Conservation (phyloP, 2,888 invertebrate genomes). For the Gnatocerus cornutus region DNA sequence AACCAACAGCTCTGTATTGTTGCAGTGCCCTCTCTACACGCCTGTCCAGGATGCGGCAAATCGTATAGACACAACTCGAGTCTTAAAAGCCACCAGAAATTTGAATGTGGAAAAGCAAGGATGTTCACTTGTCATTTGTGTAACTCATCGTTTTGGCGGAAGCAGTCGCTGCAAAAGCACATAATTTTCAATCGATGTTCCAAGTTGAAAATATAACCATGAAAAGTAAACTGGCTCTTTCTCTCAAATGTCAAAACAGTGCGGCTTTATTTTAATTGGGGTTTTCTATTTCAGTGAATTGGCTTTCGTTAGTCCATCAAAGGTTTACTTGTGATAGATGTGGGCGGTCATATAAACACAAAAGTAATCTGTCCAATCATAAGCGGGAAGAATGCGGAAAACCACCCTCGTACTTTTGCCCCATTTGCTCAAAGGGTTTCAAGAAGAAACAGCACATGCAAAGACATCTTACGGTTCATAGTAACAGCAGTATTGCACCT, state of each 20-base stretch:
- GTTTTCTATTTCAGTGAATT: conserved; percentile 43
- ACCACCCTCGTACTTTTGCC: conserved; percentile 71
- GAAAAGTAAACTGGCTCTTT: background rate
- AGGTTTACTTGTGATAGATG: conserved; percentile 61
- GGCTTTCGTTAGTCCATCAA: conserved; percentile 31
- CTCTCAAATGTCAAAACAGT: background rate
- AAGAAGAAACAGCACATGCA: conserved; percentile 67
- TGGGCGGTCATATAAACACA: conserved; percentile 67
- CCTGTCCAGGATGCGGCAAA: conserved; percentile 81
- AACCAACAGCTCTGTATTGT: conserved; percentile 24
- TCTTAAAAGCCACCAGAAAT: conserved; percentile 80
- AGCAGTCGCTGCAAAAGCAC: conserved; percentile 54
- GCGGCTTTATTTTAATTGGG: conserved; percentile 29
- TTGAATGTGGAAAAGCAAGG: conserved; percentile 78
- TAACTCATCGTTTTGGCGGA: conserved; percentile 69
- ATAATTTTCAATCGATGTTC: conserved; percentile 40
- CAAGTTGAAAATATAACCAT: conserved; percentile 16
- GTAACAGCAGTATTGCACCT: conserved; percentile 34
- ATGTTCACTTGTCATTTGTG: conserved; percentile 71
- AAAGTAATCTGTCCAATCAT: conserved; percentile 70
- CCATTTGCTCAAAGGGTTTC: conserved; percentile 68
- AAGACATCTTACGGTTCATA: conserved; percentile 61
- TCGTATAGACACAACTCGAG: conserved; percentile 83
- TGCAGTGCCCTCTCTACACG: conserved; percentile 16
- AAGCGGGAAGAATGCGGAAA: conserved; percentile 73